These are phyloP conservation scores for Pycnonotus jocosus DNA, from an alignment of 2,113 vertebrate genomes.

Conservation along the genomic window DNA sequence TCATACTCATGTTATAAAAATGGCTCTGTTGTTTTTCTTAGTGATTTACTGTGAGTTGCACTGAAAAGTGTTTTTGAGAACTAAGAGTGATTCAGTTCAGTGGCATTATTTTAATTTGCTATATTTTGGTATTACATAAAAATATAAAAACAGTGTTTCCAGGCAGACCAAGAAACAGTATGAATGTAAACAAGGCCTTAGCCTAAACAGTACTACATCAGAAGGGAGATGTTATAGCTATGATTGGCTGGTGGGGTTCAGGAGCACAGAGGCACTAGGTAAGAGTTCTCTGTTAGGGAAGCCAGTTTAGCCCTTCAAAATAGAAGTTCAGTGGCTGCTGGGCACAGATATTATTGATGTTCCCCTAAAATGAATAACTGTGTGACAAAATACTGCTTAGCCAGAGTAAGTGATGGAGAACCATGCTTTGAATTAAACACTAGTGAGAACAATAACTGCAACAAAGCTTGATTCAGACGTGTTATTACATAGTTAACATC, in stretches of 20 bases:
- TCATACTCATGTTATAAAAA: not conserved
- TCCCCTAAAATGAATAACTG: not conserved
- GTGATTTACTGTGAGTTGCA: not conserved
- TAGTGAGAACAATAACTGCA: accelerated
- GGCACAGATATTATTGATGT: not conserved
- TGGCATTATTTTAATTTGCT: not conserved
- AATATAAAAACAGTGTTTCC: not conserved
- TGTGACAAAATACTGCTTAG: not conserved
- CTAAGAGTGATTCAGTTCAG: not conserved
- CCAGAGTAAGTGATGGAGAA: not conserved
- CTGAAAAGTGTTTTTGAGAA: not conserved
- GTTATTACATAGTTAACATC: not conserved
- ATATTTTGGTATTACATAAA: not conserved
- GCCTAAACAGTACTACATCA: not conserved
- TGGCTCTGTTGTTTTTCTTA: not conserved
- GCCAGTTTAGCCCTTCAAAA: not conserved
- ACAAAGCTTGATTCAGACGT: not conserved
- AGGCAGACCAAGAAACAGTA: not conserved
- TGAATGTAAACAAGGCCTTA: not conserved
- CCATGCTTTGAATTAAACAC: not conserved
- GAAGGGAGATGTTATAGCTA: not conserved
- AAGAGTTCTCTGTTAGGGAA: not conserved
- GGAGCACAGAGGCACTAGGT: accelerated
- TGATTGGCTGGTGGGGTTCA: not conserved
- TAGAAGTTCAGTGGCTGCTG: not conserved